Base-by-base conservation (phyloP, 1,140 invertebrate species). In the Atta texana region DNA sequence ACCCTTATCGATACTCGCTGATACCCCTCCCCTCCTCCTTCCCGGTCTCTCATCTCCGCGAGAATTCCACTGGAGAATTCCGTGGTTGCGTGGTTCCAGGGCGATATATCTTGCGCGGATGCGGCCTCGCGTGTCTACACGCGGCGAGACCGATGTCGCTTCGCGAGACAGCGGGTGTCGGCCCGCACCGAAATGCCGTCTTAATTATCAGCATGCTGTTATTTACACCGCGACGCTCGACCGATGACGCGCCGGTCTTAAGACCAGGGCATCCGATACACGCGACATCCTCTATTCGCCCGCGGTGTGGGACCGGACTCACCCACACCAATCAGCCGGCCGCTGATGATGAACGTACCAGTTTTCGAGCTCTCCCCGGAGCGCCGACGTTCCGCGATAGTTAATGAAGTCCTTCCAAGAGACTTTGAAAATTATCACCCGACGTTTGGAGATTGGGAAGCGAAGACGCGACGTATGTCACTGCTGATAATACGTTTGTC, bases 181-280 rank as follows among this genome's bases (percentile, higher is more conserved):
- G 81, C 81, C 88, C 90, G 87, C 84, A 82, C 80, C 90, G 89
- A 92, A 91, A 85, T 75, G 86, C 76, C 87, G 86, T 94, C 93
- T 94, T 93, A 93, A 94, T 94, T 94, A 94, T 93, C 91, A 82
- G 77, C 64, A 66, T 61, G 72, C 69, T 77, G 90, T 93, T 93
- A 93, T 93, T 94, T 93, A 93, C 90, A 80, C 34, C 71, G 34
- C 59, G 68, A 31, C 44, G 76, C 68, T 12, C 14, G 68, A 55
- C 59, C 69, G 51, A 57, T 21, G 55, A 57, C n/a, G 18, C 6
- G 44, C 12, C 14, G 44, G n/a, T 44, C 39, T 10, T 44, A 44
- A 44, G 39, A 44, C 10, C 39, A 12, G 24, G 8, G 31, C 28
- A 44, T 12, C 63, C 21, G 51, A 24, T 53, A 55, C n/a, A 69